Conservation (phyloP, 2,888 invertebrate genomes). For the Dysmachus trigonus region DNA sequence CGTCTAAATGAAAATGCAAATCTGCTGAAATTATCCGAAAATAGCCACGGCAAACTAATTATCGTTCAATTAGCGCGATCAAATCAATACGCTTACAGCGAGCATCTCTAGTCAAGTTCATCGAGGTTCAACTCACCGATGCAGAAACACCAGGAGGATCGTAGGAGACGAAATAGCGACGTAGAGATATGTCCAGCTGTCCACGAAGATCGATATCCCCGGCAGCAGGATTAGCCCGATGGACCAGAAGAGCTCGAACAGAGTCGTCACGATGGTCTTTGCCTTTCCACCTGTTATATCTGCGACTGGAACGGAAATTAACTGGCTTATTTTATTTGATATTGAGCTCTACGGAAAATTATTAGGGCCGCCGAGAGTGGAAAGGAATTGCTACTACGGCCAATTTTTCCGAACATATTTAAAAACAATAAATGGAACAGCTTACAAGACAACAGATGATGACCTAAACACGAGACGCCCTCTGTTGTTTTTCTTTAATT, state of each 20-base stretch:
- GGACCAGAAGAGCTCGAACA: slow-evolving; percentile 65
- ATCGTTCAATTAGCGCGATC: background rate
- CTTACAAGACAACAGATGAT: too few species aligned
- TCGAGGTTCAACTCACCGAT: slow-evolving; percentile 52
- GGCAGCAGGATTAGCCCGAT: slow-evolving; percentile 64
- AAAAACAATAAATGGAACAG: too few species aligned
- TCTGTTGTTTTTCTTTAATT: too few species aligned
- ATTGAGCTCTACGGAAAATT: background rate
- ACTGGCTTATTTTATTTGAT: background rate
- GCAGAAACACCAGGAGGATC: slow-evolving; percentile 60
- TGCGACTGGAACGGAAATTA: slow-evolving; percentile 55
- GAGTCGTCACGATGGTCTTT: slow-evolving; percentile 59
- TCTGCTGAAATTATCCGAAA: background rate
- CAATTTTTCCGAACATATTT: background rate
- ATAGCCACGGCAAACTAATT: background rate
- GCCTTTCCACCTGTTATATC: slow-evolving; percentile 62
- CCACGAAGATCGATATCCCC: slow-evolving; percentile 61
- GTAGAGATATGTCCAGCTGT: slow-evolving; percentile 64
- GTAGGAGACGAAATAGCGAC: slow-evolving; percentile 63
- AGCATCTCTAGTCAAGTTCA: background rate
- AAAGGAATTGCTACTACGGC: background rate
- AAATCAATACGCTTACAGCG: background rate
- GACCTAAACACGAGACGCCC: too few species aligned
- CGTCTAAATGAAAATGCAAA: background rate
- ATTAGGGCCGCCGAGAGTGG: background rate